Conservation (phyloP, 2,113 vertebrate species). For the Myotis davidii region DNA sequence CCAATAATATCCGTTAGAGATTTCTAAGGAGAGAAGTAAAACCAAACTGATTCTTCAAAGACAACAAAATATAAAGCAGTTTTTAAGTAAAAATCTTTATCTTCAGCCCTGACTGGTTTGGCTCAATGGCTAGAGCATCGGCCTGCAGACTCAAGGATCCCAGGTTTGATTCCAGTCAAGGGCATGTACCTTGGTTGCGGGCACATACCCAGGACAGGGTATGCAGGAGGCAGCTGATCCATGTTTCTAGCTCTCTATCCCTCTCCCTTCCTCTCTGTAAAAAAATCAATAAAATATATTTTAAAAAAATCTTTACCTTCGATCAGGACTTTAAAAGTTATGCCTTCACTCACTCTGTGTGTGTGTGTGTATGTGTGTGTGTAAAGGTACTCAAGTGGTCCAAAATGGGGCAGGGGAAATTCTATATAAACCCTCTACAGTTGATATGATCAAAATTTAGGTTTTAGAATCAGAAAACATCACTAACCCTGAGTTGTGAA, state of each 20-base stretch:
- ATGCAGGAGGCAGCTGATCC: no score
- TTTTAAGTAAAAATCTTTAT: neutral
- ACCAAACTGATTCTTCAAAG: neutral
- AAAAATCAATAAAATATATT: neutral
- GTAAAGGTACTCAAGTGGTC: neutral
- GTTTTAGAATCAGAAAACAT: neutral
- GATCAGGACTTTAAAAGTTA: neutral
- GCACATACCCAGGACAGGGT: no score
- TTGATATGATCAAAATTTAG: neutral
- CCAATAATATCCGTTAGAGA: conserved; percentile 91
- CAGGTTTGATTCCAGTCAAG: no score
- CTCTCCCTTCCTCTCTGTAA: no score
- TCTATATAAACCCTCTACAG: neutral
- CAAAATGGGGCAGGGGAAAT: neutral
- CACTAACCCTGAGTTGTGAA: conserved; percentile 92
- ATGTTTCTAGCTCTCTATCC: no score
- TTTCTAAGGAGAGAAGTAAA: conserved; percentile 84
- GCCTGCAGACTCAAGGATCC: no score
- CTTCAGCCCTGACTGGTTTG: no score
- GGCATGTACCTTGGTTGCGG: no score
- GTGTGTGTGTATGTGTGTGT: neutral
- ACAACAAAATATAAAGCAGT: neutral
- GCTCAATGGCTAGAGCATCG: no score
- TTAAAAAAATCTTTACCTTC: neutral
- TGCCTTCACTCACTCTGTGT: neutral